These are phyloP conservation scores for Albula glossodonta DNA, from an alignment of 2,113 vertebrate species.

Conservation along the genomic window DNA sequence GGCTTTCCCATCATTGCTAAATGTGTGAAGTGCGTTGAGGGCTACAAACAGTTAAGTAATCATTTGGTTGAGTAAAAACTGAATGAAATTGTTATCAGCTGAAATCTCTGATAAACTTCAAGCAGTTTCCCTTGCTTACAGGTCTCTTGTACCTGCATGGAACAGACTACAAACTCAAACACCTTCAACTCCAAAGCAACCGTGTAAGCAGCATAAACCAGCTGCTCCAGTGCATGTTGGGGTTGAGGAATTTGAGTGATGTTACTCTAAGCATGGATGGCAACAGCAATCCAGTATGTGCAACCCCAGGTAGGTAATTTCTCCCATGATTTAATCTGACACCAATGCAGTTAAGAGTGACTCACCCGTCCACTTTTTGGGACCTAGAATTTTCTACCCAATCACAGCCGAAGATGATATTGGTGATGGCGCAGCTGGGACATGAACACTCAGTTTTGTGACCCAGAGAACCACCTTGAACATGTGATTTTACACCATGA, in stretches of 20 bases:
- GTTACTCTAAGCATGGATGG: slow-evolving; percentile 78
- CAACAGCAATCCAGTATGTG: slow-evolving; percentile 84
- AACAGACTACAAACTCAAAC: slow-evolving; percentile 76
- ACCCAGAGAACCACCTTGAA: no score
- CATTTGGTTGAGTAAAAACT: background rate
- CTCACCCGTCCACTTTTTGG: no score
- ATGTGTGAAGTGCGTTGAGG: background rate
- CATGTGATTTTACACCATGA: no score
- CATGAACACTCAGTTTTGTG: no score
- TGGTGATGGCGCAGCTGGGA: no score
- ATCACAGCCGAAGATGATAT: no score
- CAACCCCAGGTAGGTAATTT: slow-evolving; percentile 68
- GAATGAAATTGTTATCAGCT: background rate
- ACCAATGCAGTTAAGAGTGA: background rate
- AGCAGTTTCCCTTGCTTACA: slow-evolving; percentile 50
- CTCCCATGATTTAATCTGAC: background rate
- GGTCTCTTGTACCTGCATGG: slow-evolving; percentile 86
- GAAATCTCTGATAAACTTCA: background rate
- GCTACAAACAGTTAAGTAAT: background rate
- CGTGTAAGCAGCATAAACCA: slow-evolving; percentile 76
- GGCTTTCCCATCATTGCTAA: background rate
- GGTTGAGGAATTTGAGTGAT: slow-evolving; percentile 72
- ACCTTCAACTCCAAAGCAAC: slow-evolving; percentile 88
- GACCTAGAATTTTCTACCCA: no score
- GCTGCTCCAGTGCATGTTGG: slow-evolving; percentile 81